A percentile compares a stretch with the other conserved stretches of the same genome.
phyloP scores from a whole-genome alignment of 2,113 vertebrate genomes.

The Sapayoa aenigma region DNA sequence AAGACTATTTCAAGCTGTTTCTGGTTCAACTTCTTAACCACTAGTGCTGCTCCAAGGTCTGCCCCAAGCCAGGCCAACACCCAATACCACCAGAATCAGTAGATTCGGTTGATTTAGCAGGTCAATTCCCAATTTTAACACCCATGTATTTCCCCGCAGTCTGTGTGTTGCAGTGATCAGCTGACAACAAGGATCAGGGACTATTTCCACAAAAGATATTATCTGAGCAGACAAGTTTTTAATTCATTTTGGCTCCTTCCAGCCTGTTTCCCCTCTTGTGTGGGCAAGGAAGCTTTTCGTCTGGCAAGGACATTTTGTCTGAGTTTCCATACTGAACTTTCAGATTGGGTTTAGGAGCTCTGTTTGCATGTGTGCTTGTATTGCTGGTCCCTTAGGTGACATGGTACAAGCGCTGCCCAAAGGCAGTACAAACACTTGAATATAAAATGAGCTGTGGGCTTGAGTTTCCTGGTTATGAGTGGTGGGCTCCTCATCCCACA shows the following conservation, averaged over 20 bases:
- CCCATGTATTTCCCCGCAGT: not conserved
- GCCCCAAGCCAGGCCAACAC: not conserved
- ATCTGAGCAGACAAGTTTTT: not conserved
- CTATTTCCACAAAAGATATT: not conserved
- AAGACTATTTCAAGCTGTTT: not conserved
- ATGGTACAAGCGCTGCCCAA: not conserved
- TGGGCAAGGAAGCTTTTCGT: not conserved
- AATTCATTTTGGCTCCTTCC: not conserved
- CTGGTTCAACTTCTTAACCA: fast-evolving
- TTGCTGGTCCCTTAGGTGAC: not conserved
- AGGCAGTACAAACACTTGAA: not conserved
- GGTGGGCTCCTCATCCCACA: not conserved
- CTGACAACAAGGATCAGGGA: not conserved
- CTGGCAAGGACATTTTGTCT: not conserved
- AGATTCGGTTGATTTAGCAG: not conserved
- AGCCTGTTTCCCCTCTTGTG: no score
- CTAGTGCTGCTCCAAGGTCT: not conserved
- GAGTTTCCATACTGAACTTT: not conserved
- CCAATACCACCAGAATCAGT: not conserved
- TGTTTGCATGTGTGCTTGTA: not conserved
- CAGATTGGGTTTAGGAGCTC: not conserved
- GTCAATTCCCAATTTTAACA: not conserved
- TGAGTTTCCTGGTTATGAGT: conserved; percentile 12
- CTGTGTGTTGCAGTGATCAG: not conserved
- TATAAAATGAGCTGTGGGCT: not conserved